Percentiles rank a stretch among this genome's conserved stretches.
Evolutionary conservation across 1,140 invertebrate genomes (phyloP).

Genomic region (Pseudachorutes palmiensis): DNA sequence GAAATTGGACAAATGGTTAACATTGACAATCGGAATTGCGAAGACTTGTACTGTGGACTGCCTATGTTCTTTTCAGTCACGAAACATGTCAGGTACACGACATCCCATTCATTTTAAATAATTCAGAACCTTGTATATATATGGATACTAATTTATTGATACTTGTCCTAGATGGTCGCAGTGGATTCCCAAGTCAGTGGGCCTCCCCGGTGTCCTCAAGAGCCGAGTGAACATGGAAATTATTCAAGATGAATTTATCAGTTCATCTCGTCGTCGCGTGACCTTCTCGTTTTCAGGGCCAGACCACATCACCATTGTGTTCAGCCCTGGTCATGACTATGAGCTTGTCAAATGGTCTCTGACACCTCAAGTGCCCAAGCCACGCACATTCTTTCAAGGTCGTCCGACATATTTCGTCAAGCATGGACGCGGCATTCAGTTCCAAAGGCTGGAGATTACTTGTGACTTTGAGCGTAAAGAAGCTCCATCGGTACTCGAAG

Average conservation of each 20-base stretch:
- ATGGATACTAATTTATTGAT: not conserved
- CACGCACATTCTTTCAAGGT: slow-evolving; percentile 35
- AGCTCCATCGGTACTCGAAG: not conserved
- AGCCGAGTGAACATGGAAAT: slow-evolving; percentile 31
- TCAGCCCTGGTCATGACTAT: slow-evolving; percentile 40
- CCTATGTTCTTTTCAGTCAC: slow-evolving; percentile 49
- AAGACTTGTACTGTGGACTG: slow-evolving; percentile 49
- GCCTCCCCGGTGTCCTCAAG: slow-evolving; percentile 25
- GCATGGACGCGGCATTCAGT: slow-evolving; percentile 39
- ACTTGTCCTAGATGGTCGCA: slow-evolving; percentile 23
- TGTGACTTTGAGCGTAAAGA: slow-evolving; percentile 35
- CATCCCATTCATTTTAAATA: too few relatives aligned
- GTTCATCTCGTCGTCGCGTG: slow-evolving; percentile 22
- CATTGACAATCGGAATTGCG: slow-evolving; percentile 43
- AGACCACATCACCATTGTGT: slow-evolving; percentile 44
- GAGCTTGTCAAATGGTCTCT: slow-evolving; percentile 43
- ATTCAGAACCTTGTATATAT: too few relatives aligned
- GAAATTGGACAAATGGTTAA: slow-evolving; percentile 42
- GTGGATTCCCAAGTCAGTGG: slow-evolving; percentile 31
- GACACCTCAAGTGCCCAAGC: slow-evolving; percentile 39
- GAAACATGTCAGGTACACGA: slow-evolving; percentile 44
- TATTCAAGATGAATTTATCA: slow-evolving; percentile 30
- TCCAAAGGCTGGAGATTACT: slow-evolving; percentile 35
- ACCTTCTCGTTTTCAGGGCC: slow-evolving; percentile 39
- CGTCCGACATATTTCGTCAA: slow-evolving; percentile 42